These are phyloP conservation scores for Yponomeuta malinellus DNA, from an alignment of 2,888 invertebrate genomes.

Conservation along the genomic window DNA sequence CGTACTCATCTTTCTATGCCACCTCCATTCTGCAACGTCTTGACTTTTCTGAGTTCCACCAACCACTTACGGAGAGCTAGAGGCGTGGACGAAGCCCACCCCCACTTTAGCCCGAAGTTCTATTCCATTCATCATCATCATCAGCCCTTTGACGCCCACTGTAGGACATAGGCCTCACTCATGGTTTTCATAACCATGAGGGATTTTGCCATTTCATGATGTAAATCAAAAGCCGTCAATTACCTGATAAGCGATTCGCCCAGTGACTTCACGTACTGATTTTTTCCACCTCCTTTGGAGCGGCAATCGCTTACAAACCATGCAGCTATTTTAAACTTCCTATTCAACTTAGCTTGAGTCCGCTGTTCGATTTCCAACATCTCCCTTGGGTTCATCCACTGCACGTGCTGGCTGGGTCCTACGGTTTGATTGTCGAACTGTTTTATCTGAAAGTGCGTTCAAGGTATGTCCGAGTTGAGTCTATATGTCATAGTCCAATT, in stretches of 20 bases:
- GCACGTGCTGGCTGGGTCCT: conserved; percentile 45
- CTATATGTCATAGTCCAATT: conserved; percentile 65
- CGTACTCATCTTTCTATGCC: no score
- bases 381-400: conserved; percentile 30
- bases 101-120: no score
- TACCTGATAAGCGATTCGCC: not conserved
- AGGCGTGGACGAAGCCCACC: no score
- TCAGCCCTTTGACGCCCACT: no score
- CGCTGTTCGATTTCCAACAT: conserved; percentile 27
- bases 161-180: no score
- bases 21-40: no score
- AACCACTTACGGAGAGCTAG: no score
- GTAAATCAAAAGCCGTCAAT: conserved; percentile 25
- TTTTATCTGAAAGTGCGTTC: conserved; percentile 46
- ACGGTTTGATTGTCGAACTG: conserved; percentile 38
- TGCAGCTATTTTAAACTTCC: conserved; percentile 55
- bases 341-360: conserved; percentile 32
- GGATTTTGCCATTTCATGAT: no score
- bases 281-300: not conserved
- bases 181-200: no score
- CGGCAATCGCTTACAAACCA: conserved; percentile 63
- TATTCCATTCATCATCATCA: no score
- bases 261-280: not conserved
- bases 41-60: no score
- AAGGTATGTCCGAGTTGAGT: conserved; percentile 56